phyloP scores from a whole-genome alignment of 2,113 vertebrate species.

The Brienomyrus brachyistius region DNA sequence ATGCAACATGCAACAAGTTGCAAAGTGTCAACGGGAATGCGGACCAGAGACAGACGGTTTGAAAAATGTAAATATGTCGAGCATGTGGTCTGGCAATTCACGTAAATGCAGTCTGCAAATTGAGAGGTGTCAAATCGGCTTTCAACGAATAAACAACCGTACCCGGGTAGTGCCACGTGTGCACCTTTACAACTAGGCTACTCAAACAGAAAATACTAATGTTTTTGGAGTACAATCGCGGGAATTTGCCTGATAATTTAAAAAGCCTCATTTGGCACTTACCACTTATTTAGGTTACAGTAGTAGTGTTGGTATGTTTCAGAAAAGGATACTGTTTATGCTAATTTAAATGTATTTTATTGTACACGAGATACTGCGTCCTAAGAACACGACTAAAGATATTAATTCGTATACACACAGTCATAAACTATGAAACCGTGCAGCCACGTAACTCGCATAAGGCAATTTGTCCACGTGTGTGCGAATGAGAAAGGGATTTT shows the following conservation, averaged over 20 bases:
- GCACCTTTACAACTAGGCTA: not conserved
- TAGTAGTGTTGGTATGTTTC: not conserved
- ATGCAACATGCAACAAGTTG: slow-evolving; percentile 5
- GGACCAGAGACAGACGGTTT: not conserved
- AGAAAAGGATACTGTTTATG: not conserved
- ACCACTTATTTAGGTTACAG: not conserved
- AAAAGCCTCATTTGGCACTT: not conserved
- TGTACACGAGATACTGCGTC: not conserved
- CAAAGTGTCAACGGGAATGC: not conserved
- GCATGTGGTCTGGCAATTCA: not conserved
- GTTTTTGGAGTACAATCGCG: not conserved
- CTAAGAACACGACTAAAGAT: not conserved
- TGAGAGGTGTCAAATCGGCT: slow-evolving; percentile 26
- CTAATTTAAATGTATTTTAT: not conserved
- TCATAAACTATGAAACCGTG: not conserved
- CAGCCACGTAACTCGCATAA: not conserved
- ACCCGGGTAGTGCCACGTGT: not conserved
- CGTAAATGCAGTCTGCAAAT: slow-evolving; percentile 12
- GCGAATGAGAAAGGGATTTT: not conserved
- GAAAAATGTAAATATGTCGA: slow-evolving; percentile 16
- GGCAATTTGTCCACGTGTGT: slow-evolving; percentile 3
- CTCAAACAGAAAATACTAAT: not conserved
- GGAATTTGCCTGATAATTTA: not conserved
- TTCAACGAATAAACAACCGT: not conserved
- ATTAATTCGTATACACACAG: not conserved